phyloP scores from a whole-genome alignment of 2,888 invertebrate genomes.

The Monoplex corrugatus region DNA sequence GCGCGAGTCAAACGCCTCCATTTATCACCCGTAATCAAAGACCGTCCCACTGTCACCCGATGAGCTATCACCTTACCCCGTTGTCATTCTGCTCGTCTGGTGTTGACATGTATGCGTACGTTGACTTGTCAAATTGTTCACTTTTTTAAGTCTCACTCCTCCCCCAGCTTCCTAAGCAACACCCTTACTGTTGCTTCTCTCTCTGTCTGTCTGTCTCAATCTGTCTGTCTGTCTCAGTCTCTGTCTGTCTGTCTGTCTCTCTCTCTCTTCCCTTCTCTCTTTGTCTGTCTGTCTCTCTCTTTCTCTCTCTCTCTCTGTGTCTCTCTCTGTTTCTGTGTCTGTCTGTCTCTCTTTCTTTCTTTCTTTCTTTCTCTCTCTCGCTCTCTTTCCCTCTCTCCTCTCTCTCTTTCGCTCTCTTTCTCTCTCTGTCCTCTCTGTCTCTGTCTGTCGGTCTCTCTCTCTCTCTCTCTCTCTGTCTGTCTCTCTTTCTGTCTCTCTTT shows the following conservation, averaged over 20 bases:
- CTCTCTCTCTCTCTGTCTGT: not conserved
- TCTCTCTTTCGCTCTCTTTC: not conserved
- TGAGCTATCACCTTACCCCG: slow-evolving; percentile 18
- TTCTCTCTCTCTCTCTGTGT: not conserved
- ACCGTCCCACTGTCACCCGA: slow-evolving; percentile 5
- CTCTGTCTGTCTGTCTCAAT: not conserved
- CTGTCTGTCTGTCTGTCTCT: slow-evolving; percentile 14
- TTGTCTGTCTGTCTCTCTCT: too few relatives aligned
- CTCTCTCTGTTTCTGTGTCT: not conserved
- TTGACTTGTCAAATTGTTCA: not conserved
- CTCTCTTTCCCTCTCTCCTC: not conserved
- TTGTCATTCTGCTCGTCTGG: not conserved
- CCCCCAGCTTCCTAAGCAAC: too few relatives aligned
- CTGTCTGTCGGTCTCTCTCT: not conserved
- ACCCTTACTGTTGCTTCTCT: not conserved
- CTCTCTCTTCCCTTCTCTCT: not conserved
- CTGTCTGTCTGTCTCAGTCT: not conserved
- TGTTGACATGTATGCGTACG: not conserved
- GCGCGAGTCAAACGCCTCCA: not conserved
- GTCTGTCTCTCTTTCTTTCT: not conserved
- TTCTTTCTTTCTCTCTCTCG: not conserved
- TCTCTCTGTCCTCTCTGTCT: not conserved
- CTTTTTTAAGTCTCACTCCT: not conserved
- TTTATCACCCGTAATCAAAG: slow-evolving; percentile 21
- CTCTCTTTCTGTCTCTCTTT: slow-evolving; percentile 15